phyloP scores from a whole-genome alignment of 2,797 vertebrate species.

The Alectoris magna region DNA sequence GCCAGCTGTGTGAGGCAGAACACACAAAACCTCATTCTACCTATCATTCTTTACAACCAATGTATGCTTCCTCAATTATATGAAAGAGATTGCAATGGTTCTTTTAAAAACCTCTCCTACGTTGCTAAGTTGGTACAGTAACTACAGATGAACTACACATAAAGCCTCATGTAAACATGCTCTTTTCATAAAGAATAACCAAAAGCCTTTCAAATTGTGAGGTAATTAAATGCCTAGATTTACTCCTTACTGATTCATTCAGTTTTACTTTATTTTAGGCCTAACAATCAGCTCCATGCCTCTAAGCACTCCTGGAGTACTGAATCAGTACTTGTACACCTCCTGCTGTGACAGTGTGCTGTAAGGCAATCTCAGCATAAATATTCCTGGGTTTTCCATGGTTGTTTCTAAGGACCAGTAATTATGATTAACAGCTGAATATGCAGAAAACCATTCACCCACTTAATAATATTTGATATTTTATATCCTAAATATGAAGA shows the following conservation, averaged over 20 bases:
- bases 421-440: background rate
- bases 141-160: background rate
- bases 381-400: background rate
- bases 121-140: background rate
- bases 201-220: background rate
- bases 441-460: background rate
- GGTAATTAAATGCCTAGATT: background rate
- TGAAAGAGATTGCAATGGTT: fast-evolving
- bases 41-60: background rate
- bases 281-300: background rate
- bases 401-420: background rate
- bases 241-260: background rate
- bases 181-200: background rate
- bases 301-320: background rate
- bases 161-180: background rate
- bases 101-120: background rate
- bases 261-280: conserved; percentile 1
- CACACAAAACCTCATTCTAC: background rate
- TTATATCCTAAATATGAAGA: background rate
- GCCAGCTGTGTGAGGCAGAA: background rate
- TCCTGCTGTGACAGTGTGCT: background rate
- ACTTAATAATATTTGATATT: background rate
- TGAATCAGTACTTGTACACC: background rate
- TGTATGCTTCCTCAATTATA: background rate
- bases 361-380: background rate